These are phyloP conservation scores for Spinus olivaceus DNA, from an alignment of 2,797 vertebrate genomes.

Conservation along the genomic window DNA sequence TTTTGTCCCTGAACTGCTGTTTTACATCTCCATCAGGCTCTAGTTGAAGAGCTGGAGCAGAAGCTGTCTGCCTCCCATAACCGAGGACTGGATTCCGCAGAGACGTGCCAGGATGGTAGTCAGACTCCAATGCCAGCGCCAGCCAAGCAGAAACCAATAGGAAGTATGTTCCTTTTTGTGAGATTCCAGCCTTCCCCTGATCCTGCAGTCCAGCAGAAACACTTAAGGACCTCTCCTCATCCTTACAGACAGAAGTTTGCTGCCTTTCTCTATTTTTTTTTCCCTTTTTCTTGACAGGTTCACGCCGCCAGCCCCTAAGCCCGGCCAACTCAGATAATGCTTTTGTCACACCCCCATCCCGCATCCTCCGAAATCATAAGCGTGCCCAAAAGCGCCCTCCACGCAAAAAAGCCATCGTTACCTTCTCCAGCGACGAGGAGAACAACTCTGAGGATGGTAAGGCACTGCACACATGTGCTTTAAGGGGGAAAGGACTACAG, in stretches of 20 bases:
- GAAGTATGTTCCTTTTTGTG: conserved; percentile 35
- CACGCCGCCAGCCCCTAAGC: neutral
- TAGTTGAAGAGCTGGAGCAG: conserved; percentile 92
- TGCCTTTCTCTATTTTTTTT: neutral
- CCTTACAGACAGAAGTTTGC: neutral
- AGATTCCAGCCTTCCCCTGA: neutral
- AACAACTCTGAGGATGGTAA: conserved; percentile 75
- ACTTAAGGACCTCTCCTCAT: neutral
- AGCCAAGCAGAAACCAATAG: conserved; percentile 18
- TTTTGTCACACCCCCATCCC: conserved; percentile 79
- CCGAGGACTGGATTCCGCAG: conserved; percentile 84
- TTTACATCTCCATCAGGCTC: conserved; percentile 65
- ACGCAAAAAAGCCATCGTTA: conserved; percentile 71
- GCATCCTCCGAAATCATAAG: neutral
- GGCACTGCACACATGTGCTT: neutral
- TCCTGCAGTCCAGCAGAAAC: neutral
- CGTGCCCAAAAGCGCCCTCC: conserved; percentile 30
- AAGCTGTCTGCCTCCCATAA: conserved; percentile 85
- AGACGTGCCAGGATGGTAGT: conserved; percentile 60
- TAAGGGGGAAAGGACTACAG: neutral
- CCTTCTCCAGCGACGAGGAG: conserved; percentile 90
- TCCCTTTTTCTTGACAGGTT: neutral
- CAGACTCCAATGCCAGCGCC: neutral
- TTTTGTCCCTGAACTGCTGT: accelerated
- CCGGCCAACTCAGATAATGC: conserved; percentile 55